Base-by-base conservation (phyloP, 2,888 invertebrate species). In the Tuberolachnus salignus region DNA sequence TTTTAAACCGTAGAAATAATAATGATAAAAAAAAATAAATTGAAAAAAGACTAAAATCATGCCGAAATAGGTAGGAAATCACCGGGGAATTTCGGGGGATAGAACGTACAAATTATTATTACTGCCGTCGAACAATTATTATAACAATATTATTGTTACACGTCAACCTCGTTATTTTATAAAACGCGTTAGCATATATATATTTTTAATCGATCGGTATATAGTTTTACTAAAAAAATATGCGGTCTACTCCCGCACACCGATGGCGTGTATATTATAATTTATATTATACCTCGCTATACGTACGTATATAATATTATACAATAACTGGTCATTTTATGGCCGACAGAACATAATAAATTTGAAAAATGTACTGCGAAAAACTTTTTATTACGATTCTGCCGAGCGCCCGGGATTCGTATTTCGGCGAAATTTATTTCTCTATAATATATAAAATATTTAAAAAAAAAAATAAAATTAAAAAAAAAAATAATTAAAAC, bases 331-430 rank as follows among this genome's bases (percentile, higher is more conserved):
- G 70, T 55, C 70, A 70, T 70, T 55, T 55, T 34, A 34, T 34
- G 21, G 70, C 42, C 21, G 70, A 55, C n/a, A 42, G 16, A 14
- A 53, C 23, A 42, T n/a, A 13, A 44, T 64, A 74, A 70, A 70
- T 70, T 55, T 34, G 21, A 21, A 70, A 69, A 70, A 42, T 3
- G 19, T 13, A 9, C 19, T 19, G 3, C 63, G 26, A 16, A 34
- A 11, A 57, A 8, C 4, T 14, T 13, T 16, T 8, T 10, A 26
- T n/a, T n/a, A 59, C 23, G n/a, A 55, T 34, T 34, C 34, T 6
- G 6, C 34, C 34, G 34, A 34, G 34, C 34, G 6, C 34, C 34
- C 3, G 6, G 34, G 44, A 63, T 63, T 63, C 44, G 21, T 19
- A 19, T 63, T 63, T 44, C 44, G 19, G 21, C 19, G 21, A 42